Evolutionary conservation across 2,888 invertebrate species (phyloP).

Genomic region (Suillia variegata): DNA sequence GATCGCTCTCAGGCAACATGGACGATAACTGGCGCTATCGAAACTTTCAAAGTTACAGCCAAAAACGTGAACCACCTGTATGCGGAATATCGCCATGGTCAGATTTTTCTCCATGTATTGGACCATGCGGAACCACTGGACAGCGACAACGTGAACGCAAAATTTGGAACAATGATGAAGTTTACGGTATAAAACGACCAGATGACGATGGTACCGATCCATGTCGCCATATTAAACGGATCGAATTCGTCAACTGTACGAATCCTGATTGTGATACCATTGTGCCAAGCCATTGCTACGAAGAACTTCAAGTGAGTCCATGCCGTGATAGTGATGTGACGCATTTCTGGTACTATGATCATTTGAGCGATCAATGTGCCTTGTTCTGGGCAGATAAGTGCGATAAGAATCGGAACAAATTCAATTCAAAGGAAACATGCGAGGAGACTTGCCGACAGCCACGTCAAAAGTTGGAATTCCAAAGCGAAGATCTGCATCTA

Average conservation of each 20-base stretch:
- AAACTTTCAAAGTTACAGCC: conserved; percentile 50
- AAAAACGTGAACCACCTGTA: conserved; percentile 51
- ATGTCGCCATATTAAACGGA: conserved; percentile 50
- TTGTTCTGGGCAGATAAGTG: conserved; percentile 87
- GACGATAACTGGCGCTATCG: conserved; percentile 34
- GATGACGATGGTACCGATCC: conserved; percentile 49
- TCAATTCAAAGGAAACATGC: conserved; percentile 75
- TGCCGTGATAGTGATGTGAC: conserved; percentile 78
- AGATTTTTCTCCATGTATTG: conserved; percentile 80
- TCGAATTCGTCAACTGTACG: conserved; percentile 55
- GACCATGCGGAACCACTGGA: conserved; percentile 76
- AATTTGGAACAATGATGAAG: conserved; percentile 55
- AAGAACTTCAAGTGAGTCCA: conserved; percentile 68
- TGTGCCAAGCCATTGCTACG: conserved; percentile 51
- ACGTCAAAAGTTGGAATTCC: conserved; percentile 44
- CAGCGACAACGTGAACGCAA: conserved; percentile 65
- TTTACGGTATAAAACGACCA: conserved; percentile 46
- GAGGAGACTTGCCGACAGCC: conserved; percentile 66
- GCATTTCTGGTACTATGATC: conserved; percentile 85
- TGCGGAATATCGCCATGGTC: conserved; percentile 79
- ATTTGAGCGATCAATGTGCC: conserved; percentile 71
- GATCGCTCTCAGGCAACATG: conserved; percentile 35
- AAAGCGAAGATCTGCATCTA: conserved; percentile 39
- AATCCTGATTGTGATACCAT: conserved; percentile 50
- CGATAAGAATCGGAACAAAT: conserved; percentile 87